Base-by-base conservation (phyloP, 2,888 invertebrate species). In the Euphydryas editha region DNA sequence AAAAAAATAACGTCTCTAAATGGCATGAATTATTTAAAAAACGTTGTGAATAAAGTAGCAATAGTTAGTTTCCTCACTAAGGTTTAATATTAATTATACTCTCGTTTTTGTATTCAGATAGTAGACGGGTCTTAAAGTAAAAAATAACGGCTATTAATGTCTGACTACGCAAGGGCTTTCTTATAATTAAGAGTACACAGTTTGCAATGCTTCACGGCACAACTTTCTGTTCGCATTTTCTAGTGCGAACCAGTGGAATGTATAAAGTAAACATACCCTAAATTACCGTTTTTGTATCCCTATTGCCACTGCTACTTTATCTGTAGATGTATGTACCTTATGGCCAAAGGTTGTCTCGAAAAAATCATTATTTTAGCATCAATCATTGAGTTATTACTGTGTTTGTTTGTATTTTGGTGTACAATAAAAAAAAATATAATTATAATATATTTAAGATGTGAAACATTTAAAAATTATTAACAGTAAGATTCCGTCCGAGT, bases 121-220 rank as follows among this genome's bases (percentile, higher is more conserved):
- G 57, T 42, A n/a, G 42, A 18, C 57, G 57, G 18, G 42, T 57
- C 42, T 57, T 42, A 57, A 21, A 57, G 42, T 57, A 57, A 57
- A 57, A 57, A 57, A 57, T 57, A n/a, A 57, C 57, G 39, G 57
- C 57, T 42, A 57, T 57, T 57, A 57, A 57, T 57, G 57, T 57
- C 57, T 57, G 57, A 57, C 57, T 42, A 42, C 39, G 57, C 57
- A 42, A 57, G 57, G 42, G 21, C 42, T 39, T 42, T 37, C 42
- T 57, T 57, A 42, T 57, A 57, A 57, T 57, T 57, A 42, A 57
- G 21, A 57, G 57, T 39, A 57, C 42, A 42, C 20, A 39, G 21
- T 6, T 42, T 21, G 15, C 21, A n/a, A n/a, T 42, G 17, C 42
- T 57, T 57, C 11, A 15, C 10, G 21, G 18, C 39, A 20, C 39